Conservation (phyloP, 2,797 vertebrate genomes). For the Thaleichthys pacificus region DNA sequence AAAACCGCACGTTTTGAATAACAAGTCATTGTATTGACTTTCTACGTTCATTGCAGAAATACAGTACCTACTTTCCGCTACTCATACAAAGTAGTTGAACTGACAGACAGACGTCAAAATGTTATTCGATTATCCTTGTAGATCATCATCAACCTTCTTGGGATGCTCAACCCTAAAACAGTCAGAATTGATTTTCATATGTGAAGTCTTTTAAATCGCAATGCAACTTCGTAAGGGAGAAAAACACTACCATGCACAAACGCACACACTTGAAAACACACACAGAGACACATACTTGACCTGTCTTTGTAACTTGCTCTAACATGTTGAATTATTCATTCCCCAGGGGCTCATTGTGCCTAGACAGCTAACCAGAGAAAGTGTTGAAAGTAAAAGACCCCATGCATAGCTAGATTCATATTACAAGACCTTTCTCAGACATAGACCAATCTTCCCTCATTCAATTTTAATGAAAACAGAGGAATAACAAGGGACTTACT, state of each 20-base stretch:
- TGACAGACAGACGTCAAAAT: too few species aligned
- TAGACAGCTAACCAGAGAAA: constrained; percentile 25
- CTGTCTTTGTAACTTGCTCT: constrained; percentile 30
- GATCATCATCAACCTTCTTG: too few species aligned
- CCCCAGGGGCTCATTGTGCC: constrained; percentile 19
- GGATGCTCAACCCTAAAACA: too few species aligned
- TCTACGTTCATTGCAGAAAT: neutral
- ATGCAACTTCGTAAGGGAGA: too few species aligned
- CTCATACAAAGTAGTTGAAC: neutral
- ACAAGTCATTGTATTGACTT: too few species aligned
- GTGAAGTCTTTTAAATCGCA: too few species aligned
- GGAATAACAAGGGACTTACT: neutral
- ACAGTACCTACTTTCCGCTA: neutral
- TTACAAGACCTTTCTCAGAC: constrained; percentile 3
- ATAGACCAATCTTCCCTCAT: constrained; percentile 36
- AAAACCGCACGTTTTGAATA: neutral
- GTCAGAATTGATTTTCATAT: too few species aligned
- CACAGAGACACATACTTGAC: constrained; percentile 10
- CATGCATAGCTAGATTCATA: neutral
- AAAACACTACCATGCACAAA: neutral
- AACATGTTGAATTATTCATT: constrained; percentile 42
- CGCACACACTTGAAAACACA: neutral
- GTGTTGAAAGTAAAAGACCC: constrained; percentile 40
- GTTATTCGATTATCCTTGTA: too few species aligned
- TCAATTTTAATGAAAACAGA: constrained; percentile 47